Evolutionary conservation across 2,797 vertebrate species (phyloP).

Genomic region (Argyrosomus regius): DNA sequence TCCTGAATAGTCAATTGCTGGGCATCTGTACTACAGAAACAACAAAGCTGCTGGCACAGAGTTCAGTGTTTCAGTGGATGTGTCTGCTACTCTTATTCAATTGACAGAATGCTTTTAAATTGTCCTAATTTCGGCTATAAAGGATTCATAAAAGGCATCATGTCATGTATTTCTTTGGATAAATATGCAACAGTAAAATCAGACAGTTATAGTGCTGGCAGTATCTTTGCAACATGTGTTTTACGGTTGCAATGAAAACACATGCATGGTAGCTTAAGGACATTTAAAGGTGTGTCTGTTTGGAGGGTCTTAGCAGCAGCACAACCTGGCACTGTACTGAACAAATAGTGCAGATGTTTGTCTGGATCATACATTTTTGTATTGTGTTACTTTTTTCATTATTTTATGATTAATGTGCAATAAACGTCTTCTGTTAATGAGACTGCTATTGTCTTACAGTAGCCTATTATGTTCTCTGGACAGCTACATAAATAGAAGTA

Average conservation of each 20-base stretch:
- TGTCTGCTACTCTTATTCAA: slow-evolving; percentile 63
- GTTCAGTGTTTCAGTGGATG: slow-evolving; percentile 51
- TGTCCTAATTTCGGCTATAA: slow-evolving; percentile 56
- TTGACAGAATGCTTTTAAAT: slow-evolving; percentile 53
- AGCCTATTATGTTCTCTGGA: slow-evolving; percentile 11
- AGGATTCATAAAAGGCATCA: slow-evolving; percentile 44
- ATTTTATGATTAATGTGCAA: slow-evolving; percentile 8
- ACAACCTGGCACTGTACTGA: neutral
- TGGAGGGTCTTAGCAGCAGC: slow-evolving; percentile 19
- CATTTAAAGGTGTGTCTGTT: slow-evolving; percentile 28
- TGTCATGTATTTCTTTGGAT: slow-evolving; percentile 44
- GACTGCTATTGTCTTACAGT: slow-evolving; percentile 18
- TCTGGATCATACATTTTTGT: slow-evolving; percentile 11
- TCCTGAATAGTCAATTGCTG: slow-evolving; percentile 72
- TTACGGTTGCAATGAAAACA: slow-evolving; percentile 53
- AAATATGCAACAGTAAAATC: slow-evolving; percentile 49
- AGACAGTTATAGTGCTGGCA: slow-evolving; percentile 41
- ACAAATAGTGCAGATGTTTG: neutral
- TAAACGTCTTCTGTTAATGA: slow-evolving; percentile 31
- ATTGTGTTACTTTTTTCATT: slow-evolving; percentile 2
- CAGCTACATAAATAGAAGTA: slow-evolving; percentile 24
- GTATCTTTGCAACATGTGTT: slow-evolving; percentile 44
- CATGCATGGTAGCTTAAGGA: slow-evolving; percentile 23
- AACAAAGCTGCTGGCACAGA: slow-evolving; percentile 71
- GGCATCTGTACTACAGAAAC: slow-evolving; percentile 74